A percentile compares a stretch with the other conserved stretches of the same genome.
phyloP scores from a whole-genome alignment of 2,888 invertebrate genomes.

The Aradus depressus region DNA sequence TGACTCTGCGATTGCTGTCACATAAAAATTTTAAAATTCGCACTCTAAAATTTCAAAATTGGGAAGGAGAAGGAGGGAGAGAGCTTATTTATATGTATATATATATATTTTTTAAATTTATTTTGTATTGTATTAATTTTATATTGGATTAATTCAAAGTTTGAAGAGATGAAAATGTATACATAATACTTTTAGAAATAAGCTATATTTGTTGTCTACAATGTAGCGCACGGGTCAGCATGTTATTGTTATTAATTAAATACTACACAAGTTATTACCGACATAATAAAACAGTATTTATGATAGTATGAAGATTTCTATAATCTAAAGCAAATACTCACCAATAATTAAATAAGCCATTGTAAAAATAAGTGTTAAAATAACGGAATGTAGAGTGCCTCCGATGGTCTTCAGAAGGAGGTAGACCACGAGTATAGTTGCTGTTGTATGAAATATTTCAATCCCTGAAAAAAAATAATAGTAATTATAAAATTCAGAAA shows the following conservation, averaged over 20 bases:
- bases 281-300: not conserved
- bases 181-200: no score
- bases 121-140: no score
- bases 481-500: not conserved
- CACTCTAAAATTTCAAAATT: no score
- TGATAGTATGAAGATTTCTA: not conserved
- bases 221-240: no score
- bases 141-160: no score
- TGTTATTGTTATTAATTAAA: not conserved
- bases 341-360: conserved; percentile 62
- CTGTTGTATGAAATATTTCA: conserved; percentile 61
- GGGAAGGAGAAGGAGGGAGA: no score
- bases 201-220: no score
- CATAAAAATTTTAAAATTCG: no score
- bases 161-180: no score
- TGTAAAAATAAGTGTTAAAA: conserved; percentile 66
- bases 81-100: no score
- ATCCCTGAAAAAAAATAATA: conserved; percentile 38
- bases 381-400: conserved; percentile 52
- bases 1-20: no score
- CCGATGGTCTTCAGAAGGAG: conserved; percentile 51
- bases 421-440: conserved; percentile 62
- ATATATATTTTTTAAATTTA: no score
- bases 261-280: conserved; percentile 1
- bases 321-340: conserved; percentile 33